Percentiles rank a stretch among this genome's conserved stretches.
Conservation (phyloP, 2,113 vertebrate genomes). For the Colinus virginianus region DNA sequence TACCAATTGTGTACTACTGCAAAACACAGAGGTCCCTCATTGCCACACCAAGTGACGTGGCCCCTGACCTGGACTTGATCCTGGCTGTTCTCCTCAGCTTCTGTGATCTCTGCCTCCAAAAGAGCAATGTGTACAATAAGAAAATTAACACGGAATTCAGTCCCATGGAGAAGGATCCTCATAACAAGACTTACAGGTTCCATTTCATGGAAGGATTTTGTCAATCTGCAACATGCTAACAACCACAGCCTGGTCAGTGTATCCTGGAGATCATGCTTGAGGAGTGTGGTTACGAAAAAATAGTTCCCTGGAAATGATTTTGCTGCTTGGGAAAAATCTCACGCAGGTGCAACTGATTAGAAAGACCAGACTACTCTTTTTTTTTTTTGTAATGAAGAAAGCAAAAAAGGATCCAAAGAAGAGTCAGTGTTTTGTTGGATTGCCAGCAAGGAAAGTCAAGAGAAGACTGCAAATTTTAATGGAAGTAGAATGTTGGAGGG, state of each 20-base stretch:
- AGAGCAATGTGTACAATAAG: background rate
- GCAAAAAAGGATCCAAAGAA: background rate
- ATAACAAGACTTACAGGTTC: background rate
- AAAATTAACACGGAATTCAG: background rate
- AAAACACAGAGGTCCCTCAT: background rate
- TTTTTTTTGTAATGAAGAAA: conserved; percentile 16
- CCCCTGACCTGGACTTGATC: conserved; percentile 25
- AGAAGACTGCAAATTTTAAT: background rate
- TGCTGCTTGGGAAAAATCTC: conserved; percentile 24
- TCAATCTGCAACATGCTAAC: background rate
- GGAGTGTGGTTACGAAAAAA: conserved; percentile 6
- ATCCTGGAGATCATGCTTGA: conserved; percentile 27
- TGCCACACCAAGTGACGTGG: background rate
- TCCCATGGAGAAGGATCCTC: background rate
- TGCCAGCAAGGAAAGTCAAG: background rate
- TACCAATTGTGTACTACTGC: background rate
- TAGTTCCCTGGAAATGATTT: conserved; percentile 34
- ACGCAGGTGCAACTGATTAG: conserved; percentile 41
- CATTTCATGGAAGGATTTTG: conserved; percentile 18
- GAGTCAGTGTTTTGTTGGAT: background rate
- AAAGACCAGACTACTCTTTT: background rate
- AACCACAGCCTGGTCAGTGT: background rate
- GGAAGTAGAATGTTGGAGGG: background rate
- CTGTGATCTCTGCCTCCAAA: background rate
- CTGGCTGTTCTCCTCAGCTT: background rate